These are phyloP conservation scores for Hydrotaea cyrtoneurina DNA, from an alignment of 2,888 invertebrate genomes.

Conservation along the genomic window DNA sequence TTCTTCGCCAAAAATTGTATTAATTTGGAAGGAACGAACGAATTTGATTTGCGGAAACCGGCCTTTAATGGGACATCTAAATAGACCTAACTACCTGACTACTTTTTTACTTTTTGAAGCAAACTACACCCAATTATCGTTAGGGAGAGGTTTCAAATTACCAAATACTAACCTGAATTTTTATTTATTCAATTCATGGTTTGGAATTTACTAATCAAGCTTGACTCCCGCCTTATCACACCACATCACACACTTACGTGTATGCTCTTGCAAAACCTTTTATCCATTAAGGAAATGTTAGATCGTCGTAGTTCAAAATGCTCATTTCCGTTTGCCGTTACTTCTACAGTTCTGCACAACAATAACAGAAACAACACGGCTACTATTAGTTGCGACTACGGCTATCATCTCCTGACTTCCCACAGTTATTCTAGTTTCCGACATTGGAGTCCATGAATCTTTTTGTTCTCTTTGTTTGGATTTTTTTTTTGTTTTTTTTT, in stretches of 20 bases:
- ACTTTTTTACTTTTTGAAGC: no score
- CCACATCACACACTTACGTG: background rate
- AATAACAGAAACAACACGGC: no score
- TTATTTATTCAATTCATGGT: no score
- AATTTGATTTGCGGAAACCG: no score
- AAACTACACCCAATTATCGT: no score
- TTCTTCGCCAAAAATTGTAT: no score
- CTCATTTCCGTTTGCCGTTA: conserved; percentile 75
- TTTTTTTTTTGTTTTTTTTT: conserved; percentile 3
- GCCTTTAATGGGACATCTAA: no score
- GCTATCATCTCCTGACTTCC: conserved; percentile 30
- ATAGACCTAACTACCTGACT: no score
- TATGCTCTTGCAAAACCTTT: conserved; percentile 1
- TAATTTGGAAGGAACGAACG: no score
- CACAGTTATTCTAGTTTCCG: conserved; percentile 23
- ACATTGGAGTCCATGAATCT: conserved; percentile 23
- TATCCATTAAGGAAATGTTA: conserved; percentile 77
- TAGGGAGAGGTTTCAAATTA: no score
- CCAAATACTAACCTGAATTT: no score
- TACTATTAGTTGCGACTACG: background rate
- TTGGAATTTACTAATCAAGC: no score
- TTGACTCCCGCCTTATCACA: background rate
- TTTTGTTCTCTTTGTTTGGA: background rate
- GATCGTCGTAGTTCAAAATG: conserved; percentile 76
- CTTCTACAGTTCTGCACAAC: background rate